Conservation (phyloP, 2,113 vertebrate genomes). For the Halichoeres trimaculatus region DNA sequence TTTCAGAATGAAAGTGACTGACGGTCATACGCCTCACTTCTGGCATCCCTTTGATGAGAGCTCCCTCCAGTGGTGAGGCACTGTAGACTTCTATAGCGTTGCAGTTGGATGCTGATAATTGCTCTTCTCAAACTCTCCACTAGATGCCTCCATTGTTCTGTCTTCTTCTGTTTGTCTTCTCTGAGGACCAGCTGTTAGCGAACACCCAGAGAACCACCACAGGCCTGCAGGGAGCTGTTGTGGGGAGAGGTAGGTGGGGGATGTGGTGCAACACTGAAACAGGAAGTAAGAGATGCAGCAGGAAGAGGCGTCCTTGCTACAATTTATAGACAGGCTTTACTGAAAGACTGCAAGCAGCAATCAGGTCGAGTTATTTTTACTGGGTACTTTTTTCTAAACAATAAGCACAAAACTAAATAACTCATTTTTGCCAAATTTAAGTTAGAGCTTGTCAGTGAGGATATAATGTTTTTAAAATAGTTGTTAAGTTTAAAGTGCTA, state of each 20-base stretch:
- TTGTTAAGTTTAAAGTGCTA: too few species aligned
- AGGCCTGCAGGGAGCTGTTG: slow-evolving; percentile 14
- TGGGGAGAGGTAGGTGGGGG: neutral
- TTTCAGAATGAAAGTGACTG: too few species aligned
- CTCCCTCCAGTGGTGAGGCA: neutral
- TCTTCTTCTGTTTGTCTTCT: neutral
- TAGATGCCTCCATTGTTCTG: neutral
- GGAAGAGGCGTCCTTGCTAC: slow-evolving; percentile 48
- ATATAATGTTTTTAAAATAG: too few species aligned
- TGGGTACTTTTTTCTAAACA: too few species aligned
- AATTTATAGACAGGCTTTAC: neutral
- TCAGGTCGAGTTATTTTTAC: neutral
- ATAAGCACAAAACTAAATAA: too few species aligned
- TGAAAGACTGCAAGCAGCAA: neutral
- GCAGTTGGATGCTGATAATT: neutral
- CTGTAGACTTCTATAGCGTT: neutral
- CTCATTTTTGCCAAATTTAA: too few species aligned
- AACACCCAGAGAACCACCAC: slow-evolving; percentile 36
- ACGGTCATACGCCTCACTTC: too few species aligned
- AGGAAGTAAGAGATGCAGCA: slow-evolving; percentile 68
- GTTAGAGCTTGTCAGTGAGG: too few species aligned
- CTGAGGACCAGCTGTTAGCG: neutral
- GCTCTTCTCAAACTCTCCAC: neutral
- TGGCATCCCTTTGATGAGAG: neutral
- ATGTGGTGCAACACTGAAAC: slow-evolving; percentile 66